Evolutionary conservation across 2,797 vertebrate genomes (phyloP).

Genomic region (Neopelma chrysocephalum): DNA sequence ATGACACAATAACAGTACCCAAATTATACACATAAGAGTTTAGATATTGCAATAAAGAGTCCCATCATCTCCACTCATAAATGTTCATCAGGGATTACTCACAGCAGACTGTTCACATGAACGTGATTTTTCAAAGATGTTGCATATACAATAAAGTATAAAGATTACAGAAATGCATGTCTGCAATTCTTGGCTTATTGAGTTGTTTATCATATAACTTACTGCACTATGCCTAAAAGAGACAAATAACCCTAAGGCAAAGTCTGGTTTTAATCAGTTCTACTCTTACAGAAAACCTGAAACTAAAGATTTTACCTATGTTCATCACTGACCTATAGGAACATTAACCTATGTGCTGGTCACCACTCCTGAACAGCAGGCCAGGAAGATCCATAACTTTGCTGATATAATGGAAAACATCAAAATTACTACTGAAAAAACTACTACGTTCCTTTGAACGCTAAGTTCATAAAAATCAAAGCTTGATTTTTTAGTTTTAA

Average conservation of each 20-base stretch:
- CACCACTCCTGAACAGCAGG: not conserved
- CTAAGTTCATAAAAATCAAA: not conserved
- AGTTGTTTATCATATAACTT: not conserved
- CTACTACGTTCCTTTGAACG: not conserved
- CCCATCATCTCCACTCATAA: not conserved
- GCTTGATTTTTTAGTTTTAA: not conserved
- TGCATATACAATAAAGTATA: not conserved
- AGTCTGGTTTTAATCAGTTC: not conserved
- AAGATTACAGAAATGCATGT: not conserved
- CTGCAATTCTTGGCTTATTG: not conserved
- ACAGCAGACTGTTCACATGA: not conserved
- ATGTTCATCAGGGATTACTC: not conserved
- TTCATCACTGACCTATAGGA: not conserved
- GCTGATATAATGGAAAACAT: not conserved
- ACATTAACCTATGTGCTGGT: not conserved
- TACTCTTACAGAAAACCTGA: not conserved
- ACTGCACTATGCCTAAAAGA: not conserved
- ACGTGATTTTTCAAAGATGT: not conserved
- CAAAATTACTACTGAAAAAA: not conserved
- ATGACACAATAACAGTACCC: not conserved
- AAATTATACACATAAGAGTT: not conserved
- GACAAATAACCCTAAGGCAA: not conserved
- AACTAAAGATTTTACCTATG: not conserved
- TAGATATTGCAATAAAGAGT: not conserved
- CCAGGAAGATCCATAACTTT: not conserved